A percentile compares a stretch with the other conserved stretches of the same genome.
phyloP scores from a whole-genome alignment of 2,888 invertebrate species.

The Brachyptera putata region DNA sequence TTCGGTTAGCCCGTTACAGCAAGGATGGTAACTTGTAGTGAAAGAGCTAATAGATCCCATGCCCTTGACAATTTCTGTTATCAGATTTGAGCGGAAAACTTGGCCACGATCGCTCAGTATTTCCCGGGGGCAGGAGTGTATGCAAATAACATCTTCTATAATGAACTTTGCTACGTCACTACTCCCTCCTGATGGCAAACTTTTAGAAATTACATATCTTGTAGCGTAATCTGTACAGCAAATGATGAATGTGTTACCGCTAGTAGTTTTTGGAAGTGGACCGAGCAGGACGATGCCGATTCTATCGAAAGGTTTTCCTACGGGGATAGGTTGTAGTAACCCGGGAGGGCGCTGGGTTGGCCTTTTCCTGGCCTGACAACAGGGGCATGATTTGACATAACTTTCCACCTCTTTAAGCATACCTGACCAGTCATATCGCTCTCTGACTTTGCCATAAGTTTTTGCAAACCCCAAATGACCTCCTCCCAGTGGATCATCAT shows the following conservation, averaged over 20 bases:
- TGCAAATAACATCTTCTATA: too few species aligned
- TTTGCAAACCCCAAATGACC: slow-evolving; percentile 27
- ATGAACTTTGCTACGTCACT: too few species aligned
- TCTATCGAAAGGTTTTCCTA: slow-evolving; percentile 24
- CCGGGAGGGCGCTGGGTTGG: slow-evolving; percentile 20
- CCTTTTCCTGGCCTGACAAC: slow-evolving; percentile 26
- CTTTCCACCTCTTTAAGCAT: slow-evolving; percentile 21
- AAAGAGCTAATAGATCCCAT: too few species aligned
- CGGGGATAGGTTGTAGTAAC: slow-evolving; percentile 23
- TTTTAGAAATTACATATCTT: slow-evolving; percentile 24
- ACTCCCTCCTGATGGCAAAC: too few species aligned
- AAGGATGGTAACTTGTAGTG: too few species aligned
- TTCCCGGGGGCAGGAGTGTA: too few species aligned
- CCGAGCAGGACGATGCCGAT: slow-evolving; percentile 30
- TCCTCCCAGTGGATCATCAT: slow-evolving; percentile 29
- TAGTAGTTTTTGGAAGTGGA: slow-evolving; percentile 23
- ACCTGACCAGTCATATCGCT: slow-evolving; percentile 24
- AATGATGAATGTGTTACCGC: background rate
- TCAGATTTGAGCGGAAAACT: slow-evolving; percentile 29
- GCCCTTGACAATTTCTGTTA: slow-evolving; percentile 17
- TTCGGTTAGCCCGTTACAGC: too few species aligned
- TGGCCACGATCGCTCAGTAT: slow-evolving; percentile 33
- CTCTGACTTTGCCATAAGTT: slow-evolving; percentile 21
- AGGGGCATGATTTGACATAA: slow-evolving; percentile 25
- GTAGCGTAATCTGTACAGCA: background rate